Base-by-base conservation (phyloP, 1,140 invertebrate genomes). In the Drosophila nebulosa region DNA sequence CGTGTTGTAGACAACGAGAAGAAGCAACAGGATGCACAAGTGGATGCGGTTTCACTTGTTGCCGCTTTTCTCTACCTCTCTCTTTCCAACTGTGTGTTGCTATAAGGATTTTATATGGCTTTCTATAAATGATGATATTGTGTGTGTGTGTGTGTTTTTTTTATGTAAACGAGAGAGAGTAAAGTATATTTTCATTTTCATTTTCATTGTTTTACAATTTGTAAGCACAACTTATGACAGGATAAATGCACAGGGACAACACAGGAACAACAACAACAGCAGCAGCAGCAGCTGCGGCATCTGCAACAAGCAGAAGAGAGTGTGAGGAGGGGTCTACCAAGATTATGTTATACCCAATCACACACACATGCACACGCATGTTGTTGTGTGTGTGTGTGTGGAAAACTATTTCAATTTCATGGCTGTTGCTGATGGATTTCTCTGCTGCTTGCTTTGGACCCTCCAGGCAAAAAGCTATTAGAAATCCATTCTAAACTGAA, bases 201-300 rank as follows among this genome's bases (percentile, higher is more conserved):
- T 86, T 88, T 88, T 78, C 83, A 86, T 86, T 86, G 83, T 86
- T 86, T 86, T 86, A 86, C 83, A 86, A 86, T 86, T 79, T 86
- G 83, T 88, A 86, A 86, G 83, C 78, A 88, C 68, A 86, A 86
- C 83, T 86, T 86, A 86, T 86, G 83, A 88, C 75, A 88, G 83
- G 81, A 81, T 85, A 86, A 85, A 72, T 77, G 74, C 55, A 51
- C 12, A 36, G 69, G 36, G 69, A 62, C 52, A 42, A 24, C 16
- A 51, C 12, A 36, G 69, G 36, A 65, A 62, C 52, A 42, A 24
- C 16, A n/a, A n/a, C n/a, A n/a, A n/a, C n/a, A n/a, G n/a, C n/a
- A n/a, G n/a, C n/a, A n/a, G n/a, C n/a, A n/a, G n/a, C 10, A n/a
- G 16, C 16, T 12, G 12, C 10, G n/a, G 10, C 18, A 58, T 51